Conservation (phyloP, 2,113 vertebrate species). For the Nibea coibor region DNA sequence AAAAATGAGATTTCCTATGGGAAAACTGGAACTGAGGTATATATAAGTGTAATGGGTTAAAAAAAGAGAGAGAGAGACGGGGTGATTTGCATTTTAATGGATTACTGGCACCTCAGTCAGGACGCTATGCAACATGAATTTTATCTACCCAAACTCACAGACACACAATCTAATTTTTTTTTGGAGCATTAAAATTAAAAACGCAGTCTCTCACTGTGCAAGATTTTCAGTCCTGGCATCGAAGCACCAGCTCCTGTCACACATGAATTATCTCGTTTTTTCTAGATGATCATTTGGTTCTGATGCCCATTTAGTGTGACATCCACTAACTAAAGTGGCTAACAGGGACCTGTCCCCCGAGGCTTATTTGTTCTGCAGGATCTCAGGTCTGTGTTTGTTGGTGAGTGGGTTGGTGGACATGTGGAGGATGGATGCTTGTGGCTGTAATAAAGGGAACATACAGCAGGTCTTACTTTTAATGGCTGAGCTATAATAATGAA, state of each 20-base stretch:
- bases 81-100: conserved; percentile 57
- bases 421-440: conserved; percentile 3
- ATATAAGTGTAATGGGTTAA: neutral
- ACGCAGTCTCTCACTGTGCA: conserved; percentile 12
- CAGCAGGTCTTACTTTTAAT: neutral
- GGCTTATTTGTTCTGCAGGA: neutral
- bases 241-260: conserved; percentile 8
- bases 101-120: conserved; percentile 38
- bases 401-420: neutral
- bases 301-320: conserved; percentile 13
- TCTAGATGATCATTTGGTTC: conserved; percentile 1
- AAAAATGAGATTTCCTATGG: neutral
- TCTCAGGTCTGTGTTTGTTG: neutral
- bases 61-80: neutral
- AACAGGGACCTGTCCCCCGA: neutral
- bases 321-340: neutral
- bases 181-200: conserved; percentile 29
- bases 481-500: neutral
- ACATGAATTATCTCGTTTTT: conserved; percentile 5
- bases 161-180: neutral
- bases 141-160: neutral
- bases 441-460: conserved; percentile 2
- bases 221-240: conserved; percentile 25
- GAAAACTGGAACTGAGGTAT: neutral
- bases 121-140: conserved; percentile 23